Evolutionary conservation across 2,888 invertebrate species (phyloP).

Genomic region (Stenodema calcarata): DNA sequence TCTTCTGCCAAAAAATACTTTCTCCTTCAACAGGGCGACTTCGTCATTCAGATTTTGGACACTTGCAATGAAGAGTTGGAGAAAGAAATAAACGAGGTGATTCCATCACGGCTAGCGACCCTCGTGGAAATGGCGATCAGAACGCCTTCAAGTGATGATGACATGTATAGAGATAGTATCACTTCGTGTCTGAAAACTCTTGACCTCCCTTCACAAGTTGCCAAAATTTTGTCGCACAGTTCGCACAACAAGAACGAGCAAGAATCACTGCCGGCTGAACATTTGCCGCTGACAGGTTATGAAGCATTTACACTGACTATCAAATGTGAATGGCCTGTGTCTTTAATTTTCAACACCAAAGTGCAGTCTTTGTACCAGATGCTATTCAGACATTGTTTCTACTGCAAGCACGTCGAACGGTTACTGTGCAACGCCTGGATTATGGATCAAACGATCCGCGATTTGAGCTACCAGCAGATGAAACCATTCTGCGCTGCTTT

Average conservation of each 20-base stretch:
- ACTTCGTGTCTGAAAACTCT: constrained; percentile 73
- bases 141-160: constrained; percentile 81
- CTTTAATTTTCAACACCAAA: constrained; percentile 88
- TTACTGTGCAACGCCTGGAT: constrained; percentile 41
- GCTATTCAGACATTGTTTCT: constrained; percentile 89
- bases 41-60: constrained; percentile 96
- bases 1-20: constrained; percentile 67
- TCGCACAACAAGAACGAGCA: background rate
- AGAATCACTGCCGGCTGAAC: background rate
- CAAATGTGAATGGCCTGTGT: constrained; percentile 95
- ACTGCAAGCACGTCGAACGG: constrained; percentile 90
- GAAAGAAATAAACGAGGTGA: constrained; percentile 87
- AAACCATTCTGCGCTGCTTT: background rate
- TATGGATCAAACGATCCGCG: constrained; percentile 12
- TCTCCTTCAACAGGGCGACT: constrained; percentile 86
- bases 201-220: constrained; percentile 90
- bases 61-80: constrained; percentile 90
- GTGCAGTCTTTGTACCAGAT: constrained; percentile 94
- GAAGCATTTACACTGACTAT: constrained; percentile 95
- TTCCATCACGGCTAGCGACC: constrained; percentile 87
- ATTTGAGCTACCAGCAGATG: background rate
- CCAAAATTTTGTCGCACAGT: constrained; percentile 74
- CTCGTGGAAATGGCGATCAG: constrained; percentile 86
- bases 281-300: constrained; percentile 61
- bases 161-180: constrained; percentile 94